These are phyloP conservation scores for Mastigias papua DNA, from an alignment of 30 jellyfish, hydroid and myxozoan genomes.

Conservation along the genomic window DNA sequence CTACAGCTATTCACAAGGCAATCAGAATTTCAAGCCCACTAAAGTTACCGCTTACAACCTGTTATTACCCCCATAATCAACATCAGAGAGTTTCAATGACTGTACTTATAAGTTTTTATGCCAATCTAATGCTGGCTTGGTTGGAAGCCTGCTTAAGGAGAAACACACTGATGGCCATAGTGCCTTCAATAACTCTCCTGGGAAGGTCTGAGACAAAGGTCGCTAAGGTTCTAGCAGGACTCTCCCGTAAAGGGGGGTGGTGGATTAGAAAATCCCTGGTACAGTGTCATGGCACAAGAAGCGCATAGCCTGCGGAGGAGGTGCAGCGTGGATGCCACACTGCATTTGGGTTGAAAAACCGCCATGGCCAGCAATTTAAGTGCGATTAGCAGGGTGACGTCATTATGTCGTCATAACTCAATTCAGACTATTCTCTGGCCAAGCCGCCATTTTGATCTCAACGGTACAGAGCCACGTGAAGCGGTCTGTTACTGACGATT, in stretches of 20 bases:
- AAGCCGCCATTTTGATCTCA: conserved; percentile 52
- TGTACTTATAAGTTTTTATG: background rate
- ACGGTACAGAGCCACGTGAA: too few relatives aligned
- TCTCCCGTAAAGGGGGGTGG: conserved; percentile 78
- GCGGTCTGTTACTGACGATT: too few relatives aligned
- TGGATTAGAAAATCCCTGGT: conserved; percentile 81
- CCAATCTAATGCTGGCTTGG: conserved; percentile 27
- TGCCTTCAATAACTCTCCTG: conserved; percentile 65
- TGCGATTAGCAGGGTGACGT: conserved; percentile 82
- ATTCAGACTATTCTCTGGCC: conserved; percentile 92
- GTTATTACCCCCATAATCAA: background rate
- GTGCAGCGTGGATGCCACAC: conserved; percentile 69
- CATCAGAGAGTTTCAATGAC: background rate
- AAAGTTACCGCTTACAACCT: background rate
- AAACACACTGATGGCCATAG: conserved; percentile 58
- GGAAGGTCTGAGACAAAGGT: conserved; percentile 94
- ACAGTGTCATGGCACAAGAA: conserved; percentile 65
- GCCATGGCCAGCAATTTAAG: conserved; percentile 90
- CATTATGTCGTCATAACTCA: conserved; percentile 79
- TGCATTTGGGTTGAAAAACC: conserved; percentile 65
- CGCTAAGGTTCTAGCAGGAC: conserved; percentile 83
- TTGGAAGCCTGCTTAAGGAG: conserved; percentile 88
- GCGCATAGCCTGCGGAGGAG: conserved; percentile 51
- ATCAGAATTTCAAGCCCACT: too few relatives aligned
- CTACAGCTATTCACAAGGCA: too few relatives aligned